Evolutionary conservation across 2,113 vertebrate genomes (phyloP).

Genomic region (Sapajus apella): DNA sequence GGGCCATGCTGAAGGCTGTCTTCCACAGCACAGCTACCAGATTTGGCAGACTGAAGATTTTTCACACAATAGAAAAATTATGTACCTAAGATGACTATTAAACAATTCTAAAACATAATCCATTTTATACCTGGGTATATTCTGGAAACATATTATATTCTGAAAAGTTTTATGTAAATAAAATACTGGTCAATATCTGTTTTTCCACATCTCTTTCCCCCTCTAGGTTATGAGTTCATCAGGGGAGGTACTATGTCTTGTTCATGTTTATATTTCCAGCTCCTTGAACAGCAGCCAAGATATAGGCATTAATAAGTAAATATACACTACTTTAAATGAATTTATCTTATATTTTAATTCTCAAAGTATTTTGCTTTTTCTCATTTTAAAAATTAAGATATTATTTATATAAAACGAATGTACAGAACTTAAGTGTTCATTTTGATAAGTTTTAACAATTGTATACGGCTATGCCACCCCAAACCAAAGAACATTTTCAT

Average conservation of each 20-base stretch:
- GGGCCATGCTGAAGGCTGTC: not conserved
- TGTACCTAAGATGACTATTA: not conserved
- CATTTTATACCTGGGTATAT: not conserved
- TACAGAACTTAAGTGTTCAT: not conserved
- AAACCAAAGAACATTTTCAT: not conserved
- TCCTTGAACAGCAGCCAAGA: not conserved
- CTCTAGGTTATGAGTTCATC: not conserved
- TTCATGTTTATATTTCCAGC: not conserved
- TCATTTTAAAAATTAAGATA: not conserved
- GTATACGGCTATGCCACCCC: not conserved
- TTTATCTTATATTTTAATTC: not conserved
- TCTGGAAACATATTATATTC: not conserved
- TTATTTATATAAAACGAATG: slow-evolving; percentile 27
- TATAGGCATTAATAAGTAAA: not conserved
- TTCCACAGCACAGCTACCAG: not conserved
- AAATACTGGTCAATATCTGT: not conserved
- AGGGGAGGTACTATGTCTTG: not conserved
- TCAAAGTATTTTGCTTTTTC: not conserved
- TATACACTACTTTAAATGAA: not conserved
- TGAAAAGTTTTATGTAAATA: not conserved
- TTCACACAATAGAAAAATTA: not conserved
- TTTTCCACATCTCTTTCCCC: not conserved
- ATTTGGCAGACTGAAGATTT: not conserved
- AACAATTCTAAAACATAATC: not conserved
- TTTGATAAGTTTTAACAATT: not conserved